Evolutionary conservation across 1,140 invertebrate genomes (phyloP), one percentile per base, ranked within the genome.

Genomic region (Pseudomyrmex pallidus): DNA sequence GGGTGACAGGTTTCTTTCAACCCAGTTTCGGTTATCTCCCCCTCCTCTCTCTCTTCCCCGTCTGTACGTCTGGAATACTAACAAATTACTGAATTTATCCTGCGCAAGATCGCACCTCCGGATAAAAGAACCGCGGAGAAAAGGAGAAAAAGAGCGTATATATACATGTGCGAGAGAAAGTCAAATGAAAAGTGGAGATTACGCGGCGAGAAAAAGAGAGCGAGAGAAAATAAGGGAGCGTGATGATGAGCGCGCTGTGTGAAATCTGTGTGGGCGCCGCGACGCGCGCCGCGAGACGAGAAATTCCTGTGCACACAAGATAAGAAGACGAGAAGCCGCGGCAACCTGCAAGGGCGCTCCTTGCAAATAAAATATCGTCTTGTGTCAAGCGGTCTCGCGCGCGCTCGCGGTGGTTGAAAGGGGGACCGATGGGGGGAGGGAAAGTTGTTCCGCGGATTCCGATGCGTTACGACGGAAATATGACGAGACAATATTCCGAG

Each of bases 321-420:
- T 91, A 91, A 91, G 90, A 88, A 84, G 88, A 25, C 25, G 25
- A 85, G 67, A 7, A 35, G 35, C 35, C 35, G 63, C 74, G 61
- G 82, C 85, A 88, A 88, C 82, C 77, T 86, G 85, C 87, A 86
- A 85, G 48, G 48, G 35, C 62, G 62, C 78, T 86, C 90, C 88
- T 90, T 90, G 88, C 90, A 91, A 91, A 92, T 91, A 92, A 92
- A 91, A 91, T 91, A 91, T 91, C 87, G 87, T 66, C 87, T 84
- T 72, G 67, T 84, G 88, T 89, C 87, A 87, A 77, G 56, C 67
- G 63, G 80, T 82, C 63, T 74, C 72, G 48, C 35, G 35, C 35
- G 35, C 35, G 35, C 59, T 25, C 44, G 56, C 17, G 61, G 8
- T 15, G 25, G 20, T 9, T 46, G n/a, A 46, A 15, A 66, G 54